These are phyloP conservation scores for Zaprionus vittiger DNA, from an alignment of 1,140 invertebrate species.

Conservation along the genomic window DNA sequence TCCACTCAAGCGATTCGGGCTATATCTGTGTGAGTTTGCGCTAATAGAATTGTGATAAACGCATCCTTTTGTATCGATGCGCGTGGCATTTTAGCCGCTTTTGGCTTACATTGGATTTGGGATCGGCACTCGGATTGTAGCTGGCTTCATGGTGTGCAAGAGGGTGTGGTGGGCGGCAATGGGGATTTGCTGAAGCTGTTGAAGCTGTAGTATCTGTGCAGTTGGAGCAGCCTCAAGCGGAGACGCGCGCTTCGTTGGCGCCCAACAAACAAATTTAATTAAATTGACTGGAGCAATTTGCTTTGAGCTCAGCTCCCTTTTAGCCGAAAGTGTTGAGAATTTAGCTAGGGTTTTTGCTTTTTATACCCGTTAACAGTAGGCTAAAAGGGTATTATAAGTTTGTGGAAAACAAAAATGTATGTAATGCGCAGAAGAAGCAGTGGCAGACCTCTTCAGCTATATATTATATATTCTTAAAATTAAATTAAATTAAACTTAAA, in stretches of 20 bases:
- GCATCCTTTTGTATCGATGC: conserved; percentile 79
- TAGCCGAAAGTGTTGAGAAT: conserved; percentile 54
- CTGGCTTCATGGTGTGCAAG: background rate
- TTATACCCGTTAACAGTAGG: too few relatives aligned
- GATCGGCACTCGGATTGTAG: conserved; percentile 21
- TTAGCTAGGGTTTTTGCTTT: conserved; percentile 28
- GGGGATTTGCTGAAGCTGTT: conserved; percentile 16
- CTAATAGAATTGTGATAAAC: conserved; percentile 81
- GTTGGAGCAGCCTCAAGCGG: conserved; percentile 18
- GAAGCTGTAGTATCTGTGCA: background rate
- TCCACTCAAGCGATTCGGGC: background rate
- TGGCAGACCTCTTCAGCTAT: too few relatives aligned
- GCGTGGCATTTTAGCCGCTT: conserved; percentile 56
- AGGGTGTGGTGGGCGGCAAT: background rate
- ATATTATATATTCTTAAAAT: too few relatives aligned
- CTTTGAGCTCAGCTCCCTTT: conserved; percentile 49
- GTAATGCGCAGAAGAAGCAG: too few relatives aligned
- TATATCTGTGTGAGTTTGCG: conserved; percentile 47
- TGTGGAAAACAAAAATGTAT: too few relatives aligned
- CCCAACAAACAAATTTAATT: conserved; percentile 80
- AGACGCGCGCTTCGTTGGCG: conserved; percentile 61
- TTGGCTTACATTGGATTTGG: conserved; percentile 54
- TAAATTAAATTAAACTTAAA: too few relatives aligned
- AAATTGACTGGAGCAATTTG: conserved; percentile 81
- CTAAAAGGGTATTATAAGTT: too few relatives aligned